Conservation (phyloP, 1,140 invertebrate genomes). For the Periplaneta americana region DNA sequence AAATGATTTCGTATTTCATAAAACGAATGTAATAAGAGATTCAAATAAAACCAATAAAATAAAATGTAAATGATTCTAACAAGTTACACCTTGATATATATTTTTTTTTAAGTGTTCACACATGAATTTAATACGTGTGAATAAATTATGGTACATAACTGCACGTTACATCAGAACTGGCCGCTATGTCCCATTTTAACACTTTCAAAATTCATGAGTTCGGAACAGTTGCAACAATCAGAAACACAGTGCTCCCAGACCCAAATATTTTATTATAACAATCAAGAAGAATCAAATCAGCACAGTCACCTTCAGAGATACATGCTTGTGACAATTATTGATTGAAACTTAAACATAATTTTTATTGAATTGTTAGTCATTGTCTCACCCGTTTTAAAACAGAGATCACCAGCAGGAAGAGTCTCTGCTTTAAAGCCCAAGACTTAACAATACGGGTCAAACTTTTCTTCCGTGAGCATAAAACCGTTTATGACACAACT, state of each 20-base stretch:
- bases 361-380: constrained; percentile 10
- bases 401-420: neutral
- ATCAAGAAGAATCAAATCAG: constrained; percentile 14
- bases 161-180: too few species aligned
- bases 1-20: too few species aligned
- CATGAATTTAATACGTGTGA: too few species aligned
- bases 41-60: too few species aligned
- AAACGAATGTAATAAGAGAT: too few species aligned
- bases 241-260: constrained; percentile 2
- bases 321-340: constrained; percentile 13
- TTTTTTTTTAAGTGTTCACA: too few species aligned
- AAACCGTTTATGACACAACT: neutral
- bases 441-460: neutral
- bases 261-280: constrained; percentile 17
- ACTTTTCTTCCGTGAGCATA: neutral
- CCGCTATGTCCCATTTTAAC: too few species aligned
- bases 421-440: neutral
- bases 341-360: constrained; percentile 13
- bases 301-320: neutral
- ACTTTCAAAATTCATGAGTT: neutral
- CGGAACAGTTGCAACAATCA: neutral
- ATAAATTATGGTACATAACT: too few species aligned
- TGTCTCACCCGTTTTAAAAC: neutral
- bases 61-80: too few species aligned
- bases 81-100: too few species aligned